Percentiles rank a stretch among this genome's conserved stretches.
These are phyloP conservation scores for Pseudopleuronectes americanus DNA, from an alignment of 2,797 vertebrate species.

Conservation along the genomic window DNA sequence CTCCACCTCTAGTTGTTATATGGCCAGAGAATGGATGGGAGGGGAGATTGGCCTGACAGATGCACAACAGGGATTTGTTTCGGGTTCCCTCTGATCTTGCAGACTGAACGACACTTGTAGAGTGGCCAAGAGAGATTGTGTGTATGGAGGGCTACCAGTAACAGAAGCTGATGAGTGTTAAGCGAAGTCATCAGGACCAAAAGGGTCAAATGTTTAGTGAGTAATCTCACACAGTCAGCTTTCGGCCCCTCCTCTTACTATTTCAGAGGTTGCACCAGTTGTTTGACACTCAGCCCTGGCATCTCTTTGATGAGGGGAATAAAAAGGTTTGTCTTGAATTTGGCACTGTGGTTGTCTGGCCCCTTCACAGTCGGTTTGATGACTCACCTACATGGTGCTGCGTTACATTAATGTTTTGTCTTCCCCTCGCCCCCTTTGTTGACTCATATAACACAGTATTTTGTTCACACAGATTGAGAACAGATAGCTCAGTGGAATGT, in stretches of 20 bases:
- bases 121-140: constrained; percentile 32
- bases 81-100: constrained; percentile 74
- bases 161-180: constrained; percentile 65
- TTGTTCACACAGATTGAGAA: constrained; percentile 64
- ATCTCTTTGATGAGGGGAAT: constrained; percentile 61
- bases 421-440: constrained; percentile 44
- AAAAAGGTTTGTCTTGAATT: constrained; percentile 45
- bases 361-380: constrained; percentile 43
- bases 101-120: constrained; percentile 56
- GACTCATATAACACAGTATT: constrained; percentile 65
- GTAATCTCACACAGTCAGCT: constrained; percentile 43
- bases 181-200: constrained; percentile 65
- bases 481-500: constrained; percentile 57
- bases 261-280: constrained; percentile 54
- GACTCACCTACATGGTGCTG: constrained; percentile 62
- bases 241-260: constrained; percentile 27
- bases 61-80: constrained; percentile 81
- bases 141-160: constrained; percentile 38
- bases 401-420: constrained; percentile 74
- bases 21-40: constrained; percentile 52
- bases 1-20: constrained; percentile 63
- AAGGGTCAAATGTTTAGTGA: constrained; percentile 68
- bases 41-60: constrained; percentile 66
- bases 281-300: constrained; percentile 59
- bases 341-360: constrained; percentile 51